Percentiles rank a stretch among this genome's conserved stretches.
These are phyloP conservation scores for Stenolophus ochropezus DNA, from an alignment of 2,888 invertebrate genomes.

Conservation along the genomic window DNA sequence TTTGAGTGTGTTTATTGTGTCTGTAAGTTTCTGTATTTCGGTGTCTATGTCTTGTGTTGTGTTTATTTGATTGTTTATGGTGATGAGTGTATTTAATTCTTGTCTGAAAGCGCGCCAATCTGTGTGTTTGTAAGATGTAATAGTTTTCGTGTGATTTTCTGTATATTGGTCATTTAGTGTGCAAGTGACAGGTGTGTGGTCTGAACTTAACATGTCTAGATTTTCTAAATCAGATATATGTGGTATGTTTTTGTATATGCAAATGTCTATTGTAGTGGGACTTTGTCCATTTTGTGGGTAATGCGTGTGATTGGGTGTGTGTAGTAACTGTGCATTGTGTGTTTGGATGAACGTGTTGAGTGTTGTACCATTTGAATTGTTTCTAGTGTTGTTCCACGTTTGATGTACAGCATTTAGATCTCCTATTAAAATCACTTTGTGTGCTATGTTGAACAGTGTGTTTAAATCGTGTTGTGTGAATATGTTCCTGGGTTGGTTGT, in stretches of 20 bases:
- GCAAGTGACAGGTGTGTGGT: constrained; percentile 63
- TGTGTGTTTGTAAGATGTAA: neutral
- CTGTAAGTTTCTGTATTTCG: too few species aligned
- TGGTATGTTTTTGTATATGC: constrained; percentile 63
- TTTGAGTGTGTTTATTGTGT: too few species aligned
- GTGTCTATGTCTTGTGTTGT: too few species aligned
- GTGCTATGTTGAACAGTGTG: neutral
- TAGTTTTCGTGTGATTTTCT: neutral
- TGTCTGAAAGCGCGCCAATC: too few species aligned
- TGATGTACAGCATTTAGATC: neutral
- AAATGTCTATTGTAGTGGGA: too few species aligned
- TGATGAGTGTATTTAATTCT: too few species aligned
- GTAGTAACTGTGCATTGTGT: too few species aligned
- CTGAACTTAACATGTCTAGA: constrained; percentile 62
- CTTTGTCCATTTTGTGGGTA: too few species aligned
- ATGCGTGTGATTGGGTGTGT: too few species aligned
- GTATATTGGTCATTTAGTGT: neutral
- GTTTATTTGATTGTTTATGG: too few species aligned
- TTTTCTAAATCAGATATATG: constrained; percentile 56
- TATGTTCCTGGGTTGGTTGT: neutral
- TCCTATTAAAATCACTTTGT: neutral
- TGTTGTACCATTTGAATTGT: neutral
- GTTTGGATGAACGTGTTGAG: constrained; percentile 62
- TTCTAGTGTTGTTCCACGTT: neutral
- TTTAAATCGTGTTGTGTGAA: neutral